These are phyloP conservation scores for Cryptus viduatorius DNA, from an alignment of 2,888 invertebrate species.

Conservation along the genomic window DNA sequence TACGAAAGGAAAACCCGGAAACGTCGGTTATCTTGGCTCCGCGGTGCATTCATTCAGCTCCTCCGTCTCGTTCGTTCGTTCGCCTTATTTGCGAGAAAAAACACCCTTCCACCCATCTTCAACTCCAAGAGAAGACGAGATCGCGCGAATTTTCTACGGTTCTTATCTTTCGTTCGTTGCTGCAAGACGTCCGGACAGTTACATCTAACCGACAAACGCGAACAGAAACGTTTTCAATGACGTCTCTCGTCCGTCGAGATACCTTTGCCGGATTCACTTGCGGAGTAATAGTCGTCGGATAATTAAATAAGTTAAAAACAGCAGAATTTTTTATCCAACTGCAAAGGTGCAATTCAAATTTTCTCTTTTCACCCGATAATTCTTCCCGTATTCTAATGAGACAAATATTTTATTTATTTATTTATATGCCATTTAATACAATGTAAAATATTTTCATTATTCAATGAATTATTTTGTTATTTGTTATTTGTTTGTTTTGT, in stretches of 20 bases:
- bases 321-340: background rate
- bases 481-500: too few species aligned
- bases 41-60: background rate
- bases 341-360: background rate
- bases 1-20: background rate
- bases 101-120: too few species aligned
- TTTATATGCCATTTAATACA: too few species aligned
- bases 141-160: background rate
- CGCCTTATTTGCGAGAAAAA: background rate
- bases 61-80: background rate
- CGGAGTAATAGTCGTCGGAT: background rate
- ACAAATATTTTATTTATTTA: too few species aligned
- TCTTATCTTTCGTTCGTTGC: conserved; percentile 3
- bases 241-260: background rate
- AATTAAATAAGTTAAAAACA: background rate
- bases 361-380: background rate
- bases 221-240: background rate
- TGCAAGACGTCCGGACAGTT: background rate
- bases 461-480: too few species aligned
- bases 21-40: background rate
- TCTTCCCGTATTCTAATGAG: too few species aligned
- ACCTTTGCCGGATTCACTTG: background rate
- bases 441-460: too few species aligned
- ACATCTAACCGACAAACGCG: background rate
- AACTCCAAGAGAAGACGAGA: background rate